Evolutionary conservation across 1,140 invertebrate species (phyloP).

Genomic region (Lordiphosa clarofinis): DNA sequence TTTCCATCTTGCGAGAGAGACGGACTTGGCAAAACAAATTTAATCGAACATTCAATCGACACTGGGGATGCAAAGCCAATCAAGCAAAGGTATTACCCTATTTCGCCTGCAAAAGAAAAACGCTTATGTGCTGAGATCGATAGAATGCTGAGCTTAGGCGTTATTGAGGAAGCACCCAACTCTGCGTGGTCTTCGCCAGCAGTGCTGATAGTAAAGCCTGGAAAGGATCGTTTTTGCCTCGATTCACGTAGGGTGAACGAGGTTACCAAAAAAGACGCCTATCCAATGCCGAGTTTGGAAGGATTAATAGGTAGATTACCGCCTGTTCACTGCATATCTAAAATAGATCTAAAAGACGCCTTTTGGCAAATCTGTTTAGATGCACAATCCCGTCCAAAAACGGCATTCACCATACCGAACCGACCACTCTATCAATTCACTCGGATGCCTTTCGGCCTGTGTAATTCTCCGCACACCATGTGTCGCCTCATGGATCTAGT

Average conservation of each 20-base stretch:
- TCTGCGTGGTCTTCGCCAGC: conserved; percentile 3
- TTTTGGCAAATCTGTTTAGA: too few species aligned
- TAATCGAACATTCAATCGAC: conserved; percentile 2
- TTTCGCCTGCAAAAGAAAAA: not conserved
- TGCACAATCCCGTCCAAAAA: too few species aligned
- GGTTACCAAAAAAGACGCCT: not conserved
- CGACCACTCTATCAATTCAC: too few species aligned
- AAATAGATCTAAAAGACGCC: too few species aligned
- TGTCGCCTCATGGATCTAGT: not conserved
- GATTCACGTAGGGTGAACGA: conserved; percentile 3
- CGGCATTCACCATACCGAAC: too few species aligned
- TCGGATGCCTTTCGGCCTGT: too few species aligned
- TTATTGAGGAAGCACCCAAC: conserved; percentile 1
- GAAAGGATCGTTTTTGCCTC: too few species aligned
- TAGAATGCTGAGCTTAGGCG: not conserved
- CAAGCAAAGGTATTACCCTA: not conserved
- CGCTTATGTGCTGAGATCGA: not conserved
- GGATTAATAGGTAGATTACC: not conserved
- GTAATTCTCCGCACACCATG: too few species aligned
- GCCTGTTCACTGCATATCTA: not conserved
- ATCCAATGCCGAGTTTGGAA: not conserved
- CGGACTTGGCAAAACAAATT: not conserved
- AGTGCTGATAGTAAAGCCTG: not conserved
- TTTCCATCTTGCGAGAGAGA: not conserved
- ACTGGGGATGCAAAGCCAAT: conserved; percentile 1